These are phyloP conservation scores for Betta splendens DNA, from an alignment of 2,797 vertebrate genomes.

Conservation along the genomic window DNA sequence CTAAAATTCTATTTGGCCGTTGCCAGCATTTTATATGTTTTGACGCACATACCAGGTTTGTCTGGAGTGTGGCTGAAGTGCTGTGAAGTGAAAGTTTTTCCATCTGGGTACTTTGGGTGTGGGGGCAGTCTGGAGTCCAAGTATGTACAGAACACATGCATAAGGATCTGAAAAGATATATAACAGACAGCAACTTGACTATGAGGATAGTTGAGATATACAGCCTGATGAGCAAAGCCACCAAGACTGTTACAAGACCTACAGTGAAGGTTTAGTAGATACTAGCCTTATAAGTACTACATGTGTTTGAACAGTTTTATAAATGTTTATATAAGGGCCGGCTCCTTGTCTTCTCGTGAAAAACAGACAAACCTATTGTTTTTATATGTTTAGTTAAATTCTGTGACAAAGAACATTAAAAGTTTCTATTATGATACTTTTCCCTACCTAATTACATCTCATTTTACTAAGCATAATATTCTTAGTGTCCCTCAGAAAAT, in stretches of 20 bases:
- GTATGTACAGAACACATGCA: conserved; percentile 96
- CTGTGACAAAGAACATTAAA: too few relatives aligned
- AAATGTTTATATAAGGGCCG: neutral
- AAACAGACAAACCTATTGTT: too few relatives aligned
- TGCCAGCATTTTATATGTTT: neutral
- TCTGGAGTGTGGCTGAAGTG: conserved; percentile 94
- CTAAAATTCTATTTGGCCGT: neutral
- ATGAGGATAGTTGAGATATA: neutral
- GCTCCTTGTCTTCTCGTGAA: too few relatives aligned
- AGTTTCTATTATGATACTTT: too few relatives aligned
- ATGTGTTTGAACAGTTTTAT: conserved; percentile 8
- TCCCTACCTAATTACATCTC: too few relatives aligned
- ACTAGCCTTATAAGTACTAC: neutral
- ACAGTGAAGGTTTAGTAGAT: too few relatives aligned
- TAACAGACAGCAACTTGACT: neutral
- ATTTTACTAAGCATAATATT: neutral
- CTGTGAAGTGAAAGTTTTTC: conserved; percentile 96
- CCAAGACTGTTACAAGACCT: too few relatives aligned
- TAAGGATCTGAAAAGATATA: conserved; percentile 84
- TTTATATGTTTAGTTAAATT: too few relatives aligned
- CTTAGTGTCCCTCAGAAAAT: too few relatives aligned
- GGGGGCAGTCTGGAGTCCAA: conserved; percentile 95
- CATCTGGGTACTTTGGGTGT: conserved; percentile 96
- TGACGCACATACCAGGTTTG: conserved; percentile 86
- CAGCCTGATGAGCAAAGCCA: neutral